These are phyloP conservation scores for Sialia sialis DNA, from an alignment of 2,113 vertebrate species.

Conservation along the genomic window DNA sequence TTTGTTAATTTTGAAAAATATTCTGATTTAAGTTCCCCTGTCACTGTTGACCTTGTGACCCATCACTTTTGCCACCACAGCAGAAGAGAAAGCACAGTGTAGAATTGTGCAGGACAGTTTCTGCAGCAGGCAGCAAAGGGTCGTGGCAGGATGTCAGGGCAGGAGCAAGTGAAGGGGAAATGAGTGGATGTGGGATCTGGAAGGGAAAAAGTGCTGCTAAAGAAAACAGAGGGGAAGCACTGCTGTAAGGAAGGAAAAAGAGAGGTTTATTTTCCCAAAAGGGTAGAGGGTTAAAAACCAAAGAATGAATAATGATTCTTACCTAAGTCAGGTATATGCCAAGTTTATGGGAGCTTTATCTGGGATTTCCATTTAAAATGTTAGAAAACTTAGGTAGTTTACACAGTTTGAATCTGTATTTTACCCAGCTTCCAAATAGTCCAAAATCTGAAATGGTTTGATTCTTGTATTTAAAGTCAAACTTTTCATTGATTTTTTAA, in stretches of 20 bases:
- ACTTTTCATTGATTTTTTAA: background rate
- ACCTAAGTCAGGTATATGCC: background rate
- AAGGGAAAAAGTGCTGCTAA: background rate
- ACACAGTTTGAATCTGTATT: background rate
- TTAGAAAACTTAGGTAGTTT: background rate
- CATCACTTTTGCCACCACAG: background rate
- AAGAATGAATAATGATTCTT: background rate
- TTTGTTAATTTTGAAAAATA: background rate
- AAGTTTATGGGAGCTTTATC: background rate
- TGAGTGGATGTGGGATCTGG: accelerated
- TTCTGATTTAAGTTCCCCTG: background rate
- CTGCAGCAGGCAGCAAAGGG: background rate
- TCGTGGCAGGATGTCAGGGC: background rate
- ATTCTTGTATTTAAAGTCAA: background rate
- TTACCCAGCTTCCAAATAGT: background rate
- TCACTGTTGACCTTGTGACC: background rate
- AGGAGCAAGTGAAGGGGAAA: background rate
- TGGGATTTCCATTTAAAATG: background rate
- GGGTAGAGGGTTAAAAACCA: background rate
- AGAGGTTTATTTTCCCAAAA: background rate
- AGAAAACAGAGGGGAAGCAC: background rate
- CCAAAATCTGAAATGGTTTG: background rate
- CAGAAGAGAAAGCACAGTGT: background rate
- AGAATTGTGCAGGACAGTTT: accelerated
- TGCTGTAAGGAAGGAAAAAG: background rate